These are phyloP conservation scores for Luperina nickerlii DNA, from an alignment of 2,888 invertebrate species.

Conservation along the genomic window DNA sequence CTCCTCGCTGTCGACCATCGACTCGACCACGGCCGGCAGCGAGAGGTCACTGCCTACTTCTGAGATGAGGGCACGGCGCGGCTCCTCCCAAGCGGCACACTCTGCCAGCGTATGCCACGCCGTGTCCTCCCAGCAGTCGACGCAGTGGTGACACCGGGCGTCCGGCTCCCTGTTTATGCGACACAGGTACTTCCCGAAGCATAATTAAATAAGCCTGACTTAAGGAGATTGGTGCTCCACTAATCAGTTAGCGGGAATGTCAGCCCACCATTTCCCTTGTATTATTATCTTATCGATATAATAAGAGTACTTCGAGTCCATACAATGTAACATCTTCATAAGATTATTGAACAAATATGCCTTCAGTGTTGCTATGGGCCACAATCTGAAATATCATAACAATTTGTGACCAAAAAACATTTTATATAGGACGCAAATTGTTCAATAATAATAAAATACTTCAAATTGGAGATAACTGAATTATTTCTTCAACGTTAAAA, in stretches of 20 bases:
- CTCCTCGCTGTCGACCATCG: no score
- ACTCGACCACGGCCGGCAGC: no score
- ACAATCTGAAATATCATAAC: neutral
- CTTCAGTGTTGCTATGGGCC: no score
- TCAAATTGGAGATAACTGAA: slow-evolving; percentile 5
- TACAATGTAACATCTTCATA: neutral
- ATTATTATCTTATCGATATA: neutral
- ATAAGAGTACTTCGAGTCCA: neutral
- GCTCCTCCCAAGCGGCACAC: no score
- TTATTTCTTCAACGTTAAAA: slow-evolving; percentile 19
- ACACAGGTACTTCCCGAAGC: no score
- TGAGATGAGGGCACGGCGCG: no score
- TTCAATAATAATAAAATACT: neutral
- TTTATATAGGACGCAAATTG: neutral
- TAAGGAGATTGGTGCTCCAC: neutral
- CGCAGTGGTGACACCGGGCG: no score
- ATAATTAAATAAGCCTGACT: neutral
- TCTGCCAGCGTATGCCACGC: no score
- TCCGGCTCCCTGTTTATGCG: no score
- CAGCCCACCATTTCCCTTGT: neutral
- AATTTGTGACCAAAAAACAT: neutral
- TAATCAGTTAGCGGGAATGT: neutral
- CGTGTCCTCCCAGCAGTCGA: no score
- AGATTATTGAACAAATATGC: neutral
- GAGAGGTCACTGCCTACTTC: no score